Percentiles rank a stretch among this genome's conserved stretches.
These are phyloP conservation scores for Myathropa florea DNA, from an alignment of 2,888 invertebrate genomes.

Conservation along the genomic window DNA sequence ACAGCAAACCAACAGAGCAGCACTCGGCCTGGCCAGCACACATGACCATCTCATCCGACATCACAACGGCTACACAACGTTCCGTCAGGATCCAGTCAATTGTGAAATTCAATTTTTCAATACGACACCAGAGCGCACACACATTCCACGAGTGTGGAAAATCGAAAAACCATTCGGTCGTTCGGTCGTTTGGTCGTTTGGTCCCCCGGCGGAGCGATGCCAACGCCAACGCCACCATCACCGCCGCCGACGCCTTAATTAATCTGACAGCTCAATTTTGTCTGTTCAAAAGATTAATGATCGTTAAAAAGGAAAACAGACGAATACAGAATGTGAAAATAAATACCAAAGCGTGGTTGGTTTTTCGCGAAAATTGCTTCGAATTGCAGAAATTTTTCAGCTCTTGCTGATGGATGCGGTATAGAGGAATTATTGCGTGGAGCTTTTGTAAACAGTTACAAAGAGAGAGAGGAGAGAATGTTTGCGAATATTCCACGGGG, in stretches of 20 bases:
- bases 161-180: neutral
- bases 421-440: neutral
- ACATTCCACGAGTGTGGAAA: neutral
- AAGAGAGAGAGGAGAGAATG: no score
- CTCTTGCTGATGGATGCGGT: neutral
- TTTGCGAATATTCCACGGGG: neutral
- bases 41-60: neutral
- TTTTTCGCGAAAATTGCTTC: neutral
- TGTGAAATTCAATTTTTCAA: constrained; percentile 60
- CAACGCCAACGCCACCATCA: no score
- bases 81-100: constrained; percentile 41
- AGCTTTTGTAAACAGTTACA: neutral
- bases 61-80: no score
- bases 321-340: neutral
- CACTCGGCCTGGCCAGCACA: neutral
- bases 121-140: neutral
- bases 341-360: neutral
- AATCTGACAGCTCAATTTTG: constrained; percentile 61
- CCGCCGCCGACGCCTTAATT: constrained; percentile 34
- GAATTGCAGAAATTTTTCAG: neutral
- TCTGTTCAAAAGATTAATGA: constrained; percentile 2
- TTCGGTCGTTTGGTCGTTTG: no score
- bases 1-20: no score
- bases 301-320: neutral
- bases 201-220: neutral